These are phyloP conservation scores for Silvanus unidentatus DNA, from an alignment of 2,888 invertebrate genomes.

Conservation along the genomic window DNA sequence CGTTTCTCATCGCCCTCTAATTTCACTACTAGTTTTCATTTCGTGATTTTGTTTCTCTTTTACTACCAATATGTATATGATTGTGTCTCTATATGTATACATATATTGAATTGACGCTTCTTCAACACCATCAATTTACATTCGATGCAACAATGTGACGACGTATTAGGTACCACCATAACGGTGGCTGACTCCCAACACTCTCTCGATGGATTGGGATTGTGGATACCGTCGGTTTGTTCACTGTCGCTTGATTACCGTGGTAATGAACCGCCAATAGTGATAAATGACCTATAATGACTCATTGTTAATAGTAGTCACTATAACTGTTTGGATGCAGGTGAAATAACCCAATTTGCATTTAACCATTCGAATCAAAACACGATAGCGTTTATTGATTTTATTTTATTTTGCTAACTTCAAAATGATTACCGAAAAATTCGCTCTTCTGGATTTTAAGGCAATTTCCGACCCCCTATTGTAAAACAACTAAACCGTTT, in stretches of 20 bases:
- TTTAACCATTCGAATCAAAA: no score
- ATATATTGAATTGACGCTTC: constrained; percentile 4
- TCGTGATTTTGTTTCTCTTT: no score
- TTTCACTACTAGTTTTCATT: no score
- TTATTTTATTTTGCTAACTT: no score
- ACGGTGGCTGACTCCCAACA: no score
- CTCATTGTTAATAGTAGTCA: constrained; percentile 40
- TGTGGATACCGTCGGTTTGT: constrained; percentile 17
- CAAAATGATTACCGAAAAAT: no score
- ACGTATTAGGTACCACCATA: constrained; percentile 19
- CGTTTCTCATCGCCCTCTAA: constrained; percentile 12
- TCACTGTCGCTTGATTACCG: constrained; percentile 37
- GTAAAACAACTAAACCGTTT: no score
- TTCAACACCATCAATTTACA: constrained; percentile 35
- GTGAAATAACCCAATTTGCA: constrained; percentile 25
- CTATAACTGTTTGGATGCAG: constrained; percentile 30
- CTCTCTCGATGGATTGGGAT: background rate
- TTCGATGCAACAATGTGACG: constrained; percentile 39
- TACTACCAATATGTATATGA: no score
- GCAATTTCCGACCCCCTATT: no score
- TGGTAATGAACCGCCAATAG: constrained; percentile 40
- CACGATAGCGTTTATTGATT: no score
- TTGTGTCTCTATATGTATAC: no score
- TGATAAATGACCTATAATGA: constrained; percentile 42
- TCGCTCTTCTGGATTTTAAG: no score